phyloP scores from a whole-genome alignment of 1,140 invertebrate species.

The Sitobion miscanthi region DNA sequence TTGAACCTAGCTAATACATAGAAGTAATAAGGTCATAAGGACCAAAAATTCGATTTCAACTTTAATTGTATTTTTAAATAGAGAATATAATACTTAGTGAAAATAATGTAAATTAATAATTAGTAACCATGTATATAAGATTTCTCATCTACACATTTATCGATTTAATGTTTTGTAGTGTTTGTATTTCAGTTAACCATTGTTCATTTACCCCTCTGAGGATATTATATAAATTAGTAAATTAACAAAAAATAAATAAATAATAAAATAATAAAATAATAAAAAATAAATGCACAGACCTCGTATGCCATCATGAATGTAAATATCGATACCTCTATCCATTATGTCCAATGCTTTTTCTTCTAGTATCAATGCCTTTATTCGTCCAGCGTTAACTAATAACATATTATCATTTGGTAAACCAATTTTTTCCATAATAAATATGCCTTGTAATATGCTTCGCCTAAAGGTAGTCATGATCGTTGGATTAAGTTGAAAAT shows the following conservation, averaged over 20 bases:
- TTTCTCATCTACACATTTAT: background rate
- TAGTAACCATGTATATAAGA: background rate
- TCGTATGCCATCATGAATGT: background rate
- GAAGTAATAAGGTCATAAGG: too few species aligned
- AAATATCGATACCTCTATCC: background rate
- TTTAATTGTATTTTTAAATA: too few species aligned
- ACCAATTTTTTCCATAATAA: conserved; percentile 78
- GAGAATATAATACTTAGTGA: too few species aligned
- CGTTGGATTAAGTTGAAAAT: background rate
- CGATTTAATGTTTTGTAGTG: background rate
- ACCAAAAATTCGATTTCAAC: too few species aligned
- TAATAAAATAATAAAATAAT: background rate
- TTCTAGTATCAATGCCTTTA: conserved; percentile 90
- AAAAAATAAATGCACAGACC: background rate
- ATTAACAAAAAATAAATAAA: background rate
- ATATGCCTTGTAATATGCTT: conserved; percentile 67
- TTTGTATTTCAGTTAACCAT: background rate
- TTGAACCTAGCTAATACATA: too few species aligned
- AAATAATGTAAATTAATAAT: too few species aligned
- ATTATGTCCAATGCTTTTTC: conserved; percentile 85
- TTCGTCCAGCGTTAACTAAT: conserved; percentile 85
- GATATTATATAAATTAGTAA: background rate
- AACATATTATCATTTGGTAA: conserved; percentile 82
- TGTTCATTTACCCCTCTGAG: background rate
- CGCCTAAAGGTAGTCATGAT: background rate